Evolutionary conservation across 2,113 vertebrate genomes (phyloP).

Genomic region (Podarcis raffonei): DNA sequence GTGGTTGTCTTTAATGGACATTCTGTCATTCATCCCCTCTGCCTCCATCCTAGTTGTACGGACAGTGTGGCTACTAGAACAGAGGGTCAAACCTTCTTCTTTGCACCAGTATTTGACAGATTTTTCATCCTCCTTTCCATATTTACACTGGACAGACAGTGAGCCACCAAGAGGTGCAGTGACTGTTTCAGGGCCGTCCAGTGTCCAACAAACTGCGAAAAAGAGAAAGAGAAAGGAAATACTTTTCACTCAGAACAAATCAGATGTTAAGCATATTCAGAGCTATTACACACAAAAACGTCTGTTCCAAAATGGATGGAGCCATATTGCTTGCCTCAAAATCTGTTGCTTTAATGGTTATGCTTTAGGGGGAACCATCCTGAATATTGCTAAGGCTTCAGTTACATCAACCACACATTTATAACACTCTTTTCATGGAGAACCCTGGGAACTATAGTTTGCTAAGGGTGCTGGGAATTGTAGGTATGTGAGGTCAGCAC

Average conservation of each 20-base stretch:
- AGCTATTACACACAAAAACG: not conserved
- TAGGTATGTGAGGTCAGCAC: too few species aligned
- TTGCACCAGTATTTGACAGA: not conserved
- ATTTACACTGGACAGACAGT: not conserved
- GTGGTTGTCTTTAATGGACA: slow-evolving; percentile 13
- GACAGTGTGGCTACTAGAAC: not conserved
- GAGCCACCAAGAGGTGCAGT: not conserved
- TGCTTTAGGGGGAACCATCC: not conserved
- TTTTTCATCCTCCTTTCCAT: not conserved
- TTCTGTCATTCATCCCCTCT: not conserved
- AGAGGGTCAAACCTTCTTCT: not conserved
- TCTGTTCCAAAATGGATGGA: not conserved
- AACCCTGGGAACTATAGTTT: too few species aligned
- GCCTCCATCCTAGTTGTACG: not conserved
- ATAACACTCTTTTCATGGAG: too few species aligned
- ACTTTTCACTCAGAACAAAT: not conserved
- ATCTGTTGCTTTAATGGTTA: not conserved
- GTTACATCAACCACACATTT: too few species aligned
- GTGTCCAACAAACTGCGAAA: not conserved
- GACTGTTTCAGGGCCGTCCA: not conserved
- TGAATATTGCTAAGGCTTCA: not conserved
- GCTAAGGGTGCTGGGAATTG: too few species aligned
- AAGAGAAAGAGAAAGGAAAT: not conserved
- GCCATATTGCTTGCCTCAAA: not conserved
- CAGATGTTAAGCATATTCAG: not conserved